Conservation (phyloP, 2,113 vertebrate genomes). For the Motacilla tschutschensis region DNA sequence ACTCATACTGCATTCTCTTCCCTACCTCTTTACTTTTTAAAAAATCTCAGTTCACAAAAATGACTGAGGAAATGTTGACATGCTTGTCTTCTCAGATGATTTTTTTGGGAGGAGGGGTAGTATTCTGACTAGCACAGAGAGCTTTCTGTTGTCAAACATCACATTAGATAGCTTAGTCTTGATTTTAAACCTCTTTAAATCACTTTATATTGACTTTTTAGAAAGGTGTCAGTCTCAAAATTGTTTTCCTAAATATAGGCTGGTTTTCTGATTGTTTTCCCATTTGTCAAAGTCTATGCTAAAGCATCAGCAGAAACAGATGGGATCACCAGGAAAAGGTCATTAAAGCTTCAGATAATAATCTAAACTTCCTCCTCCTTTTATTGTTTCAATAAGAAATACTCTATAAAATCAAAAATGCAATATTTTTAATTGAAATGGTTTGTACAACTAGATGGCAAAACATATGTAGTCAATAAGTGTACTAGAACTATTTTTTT, state of each 20-base stretch:
- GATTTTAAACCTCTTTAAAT: background rate
- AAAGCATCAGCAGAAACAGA: background rate
- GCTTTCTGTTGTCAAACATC: background rate
- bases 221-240: background rate
- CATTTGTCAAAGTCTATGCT: background rate
- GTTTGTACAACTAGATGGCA: background rate
- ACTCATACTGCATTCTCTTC: background rate
- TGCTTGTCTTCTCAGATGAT: background rate
- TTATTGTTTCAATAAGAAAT: background rate
- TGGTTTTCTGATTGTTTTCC: background rate
- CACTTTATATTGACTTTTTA: background rate
- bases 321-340: background rate
- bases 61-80: background rate
- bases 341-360: background rate
- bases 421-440: background rate
- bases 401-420: background rate
- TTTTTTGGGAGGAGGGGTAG: accelerated
- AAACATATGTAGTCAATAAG: background rate
- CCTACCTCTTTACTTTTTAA: background rate
- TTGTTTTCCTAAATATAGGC: background rate
- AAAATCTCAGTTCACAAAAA: background rate
- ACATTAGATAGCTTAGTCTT: background rate
- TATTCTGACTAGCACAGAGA: background rate
- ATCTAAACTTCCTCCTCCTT: background rate
- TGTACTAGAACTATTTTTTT: background rate